phyloP scores from a whole-genome alignment of 1,140 invertebrate genomes.

The Nasonia vitripennis region DNA sequence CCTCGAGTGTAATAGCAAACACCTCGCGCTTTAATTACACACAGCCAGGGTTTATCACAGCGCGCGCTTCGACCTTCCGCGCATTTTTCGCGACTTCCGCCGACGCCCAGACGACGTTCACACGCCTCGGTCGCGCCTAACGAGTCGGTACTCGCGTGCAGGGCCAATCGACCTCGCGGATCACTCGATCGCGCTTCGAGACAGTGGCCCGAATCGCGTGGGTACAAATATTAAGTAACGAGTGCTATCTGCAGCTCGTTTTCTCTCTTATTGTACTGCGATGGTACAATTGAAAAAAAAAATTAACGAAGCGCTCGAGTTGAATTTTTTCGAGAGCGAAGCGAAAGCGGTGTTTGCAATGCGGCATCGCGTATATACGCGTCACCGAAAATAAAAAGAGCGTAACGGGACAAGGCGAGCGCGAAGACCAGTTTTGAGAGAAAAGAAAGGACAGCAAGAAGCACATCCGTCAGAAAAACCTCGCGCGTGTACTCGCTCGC shows the following conservation, averaged over 20 bases:
- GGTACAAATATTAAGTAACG: neutral
- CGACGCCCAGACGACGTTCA: constrained; percentile 45
- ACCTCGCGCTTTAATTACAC: constrained; percentile 32
- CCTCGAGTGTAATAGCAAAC: neutral
- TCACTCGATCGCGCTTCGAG: no score
- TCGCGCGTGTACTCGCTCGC: neutral
- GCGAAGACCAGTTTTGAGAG: constrained; percentile 28
- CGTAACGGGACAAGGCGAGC: constrained; percentile 12
- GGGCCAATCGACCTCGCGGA: no score
- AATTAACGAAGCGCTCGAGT: neutral
- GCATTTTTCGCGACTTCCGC: constrained; percentile 34
- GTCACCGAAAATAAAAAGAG: neutral
- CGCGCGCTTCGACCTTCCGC: neutral
- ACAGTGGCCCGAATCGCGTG: neutral
- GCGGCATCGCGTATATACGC: neutral
- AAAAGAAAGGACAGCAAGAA: constrained; percentile 29
- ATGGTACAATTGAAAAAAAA: no score
- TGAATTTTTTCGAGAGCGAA: constrained; percentile 17
- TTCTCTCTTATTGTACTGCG: no score
- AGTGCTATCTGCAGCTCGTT: no score
- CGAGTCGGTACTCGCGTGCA: no score
- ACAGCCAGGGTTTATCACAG: neutral
- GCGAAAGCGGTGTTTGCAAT: neutral
- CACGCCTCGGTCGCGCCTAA: constrained; percentile 17
- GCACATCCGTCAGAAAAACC: constrained; percentile 32